These are phyloP conservation scores for Leptatherina wallacei DNA, from an alignment of 2,797 vertebrate species.

Conservation along the genomic window DNA sequence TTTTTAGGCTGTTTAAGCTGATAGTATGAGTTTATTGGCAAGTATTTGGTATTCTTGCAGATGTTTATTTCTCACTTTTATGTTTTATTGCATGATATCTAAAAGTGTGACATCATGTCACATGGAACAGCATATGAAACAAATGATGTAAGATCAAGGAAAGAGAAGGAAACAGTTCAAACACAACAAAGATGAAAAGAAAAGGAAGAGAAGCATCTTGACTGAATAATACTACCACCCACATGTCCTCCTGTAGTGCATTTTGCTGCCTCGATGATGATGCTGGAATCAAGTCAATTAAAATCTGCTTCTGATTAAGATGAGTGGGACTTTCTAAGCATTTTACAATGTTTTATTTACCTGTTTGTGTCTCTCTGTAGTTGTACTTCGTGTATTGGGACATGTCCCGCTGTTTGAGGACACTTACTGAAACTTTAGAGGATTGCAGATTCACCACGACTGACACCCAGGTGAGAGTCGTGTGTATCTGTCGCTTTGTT, in stretches of 20 bases:
- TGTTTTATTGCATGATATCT: background rate
- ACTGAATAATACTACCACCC: background rate
- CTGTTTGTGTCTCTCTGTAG: conserved; percentile 60
- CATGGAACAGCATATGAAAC: background rate
- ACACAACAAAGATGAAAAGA: background rate
- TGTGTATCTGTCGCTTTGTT: conserved; percentile 33
- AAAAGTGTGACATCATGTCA: background rate
- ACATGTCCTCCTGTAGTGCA: background rate
- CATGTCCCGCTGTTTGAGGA: conserved; percentile 73
- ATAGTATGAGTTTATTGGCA: no score
- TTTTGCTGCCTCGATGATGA: background rate
- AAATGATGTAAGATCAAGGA: background rate
- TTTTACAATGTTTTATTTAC: background rate
- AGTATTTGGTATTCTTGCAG: background rate
- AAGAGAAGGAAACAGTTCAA: background rate
- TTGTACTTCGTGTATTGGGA: conserved; percentile 84
- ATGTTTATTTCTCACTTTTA: background rate
- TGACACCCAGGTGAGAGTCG: conserved; percentile 78
- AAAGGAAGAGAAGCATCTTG: no score
- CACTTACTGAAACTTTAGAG: conserved; percentile 78
- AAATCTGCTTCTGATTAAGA: background rate
- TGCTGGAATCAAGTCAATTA: background rate
- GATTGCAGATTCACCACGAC: conserved; percentile 48
- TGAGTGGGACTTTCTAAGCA: background rate
- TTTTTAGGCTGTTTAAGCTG: no score